Evolutionary conservation across 2,113 vertebrate genomes (phyloP), one percentile per base, ranked within the genome.

Genomic region (Choloepus hoffmanni): DNA sequence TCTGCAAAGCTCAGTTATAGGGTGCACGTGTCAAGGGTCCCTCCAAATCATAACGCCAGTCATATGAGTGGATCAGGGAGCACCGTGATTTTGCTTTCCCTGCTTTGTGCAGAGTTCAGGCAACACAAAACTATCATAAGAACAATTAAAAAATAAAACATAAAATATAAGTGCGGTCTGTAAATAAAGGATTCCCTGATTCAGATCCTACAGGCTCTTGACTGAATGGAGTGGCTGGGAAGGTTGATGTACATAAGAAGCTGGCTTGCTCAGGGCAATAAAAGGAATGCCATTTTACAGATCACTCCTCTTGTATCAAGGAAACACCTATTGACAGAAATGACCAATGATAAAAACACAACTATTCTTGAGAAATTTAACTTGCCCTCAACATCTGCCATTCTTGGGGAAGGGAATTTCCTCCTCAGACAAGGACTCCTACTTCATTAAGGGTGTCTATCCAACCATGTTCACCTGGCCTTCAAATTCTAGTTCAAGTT

Each of bases 11-110:
- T 19, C 86, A 28, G 30, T 8, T 3, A 2, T 1, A 30, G 12
- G 2, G 40, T 21, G 70, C 16, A 36, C 7, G 40, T 1, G 5
- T 48, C 43, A 10, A 11, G 1, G 23, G 13, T 19, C 40, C 50
- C 24, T 1, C 1, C 26, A 50, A 30, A 15, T 19, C 23, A 3
- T 13, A 15, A 19, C 2, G 4, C 7, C 63, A 19, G 0, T 24
- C 23, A 33, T n/a, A 1, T 58, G 82, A 53, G 7, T 70, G 12
- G 43, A n/a, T 8, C 21, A 10, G 9, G 36, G 58, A 58, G 2
- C 1, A 58, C 33, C 23, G 45, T 18, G 30, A 9, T 36, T 45
- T 28, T 40, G 28, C 40, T 91, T 62, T 45, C n/a, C n/a, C 26
- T 40, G 12, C 58, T 73, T 48, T 62, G 33, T 63, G 11, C 7